phyloP scores from a whole-genome alignment of 2,888 invertebrate genomes.

The Amphipyra berbera region DNA sequence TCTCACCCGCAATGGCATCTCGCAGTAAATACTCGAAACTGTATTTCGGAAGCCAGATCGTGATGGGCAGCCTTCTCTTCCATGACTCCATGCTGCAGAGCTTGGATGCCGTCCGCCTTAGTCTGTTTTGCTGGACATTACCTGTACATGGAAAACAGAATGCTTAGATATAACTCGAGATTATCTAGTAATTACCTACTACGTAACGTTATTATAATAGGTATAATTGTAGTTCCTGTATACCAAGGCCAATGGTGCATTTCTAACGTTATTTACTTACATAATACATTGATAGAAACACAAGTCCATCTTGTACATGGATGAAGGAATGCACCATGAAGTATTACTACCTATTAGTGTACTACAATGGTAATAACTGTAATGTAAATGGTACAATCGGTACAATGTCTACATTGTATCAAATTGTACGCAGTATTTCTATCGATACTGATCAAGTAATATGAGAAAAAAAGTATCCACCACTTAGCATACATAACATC shows the following conservation, averaged over 20 bases:
- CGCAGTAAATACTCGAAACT: constrained; percentile 91
- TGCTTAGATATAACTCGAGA: not conserved
- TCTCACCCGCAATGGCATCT: constrained; percentile 94
- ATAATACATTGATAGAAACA: too few relatives aligned
- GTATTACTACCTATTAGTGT: too few relatives aligned
- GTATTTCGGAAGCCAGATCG: constrained; percentile 94
- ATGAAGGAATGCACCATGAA: too few relatives aligned
- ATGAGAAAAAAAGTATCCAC: constrained; percentile 2
- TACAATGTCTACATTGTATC: too few relatives aligned
- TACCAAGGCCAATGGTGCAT: constrained; percentile 5
- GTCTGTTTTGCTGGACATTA: constrained; percentile 59
- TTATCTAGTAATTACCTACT: not conserved
- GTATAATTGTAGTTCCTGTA: not conserved
- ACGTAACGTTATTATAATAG: not conserved
- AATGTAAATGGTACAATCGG: too few relatives aligned
- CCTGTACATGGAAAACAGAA: constrained; percentile 59
- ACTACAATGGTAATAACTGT: too few relatives aligned
- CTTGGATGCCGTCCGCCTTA: constrained; percentile 69
- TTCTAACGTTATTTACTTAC: constrained; percentile 2
- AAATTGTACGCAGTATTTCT: not conserved
- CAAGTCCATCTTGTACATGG: too few relatives aligned
- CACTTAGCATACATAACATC: too few relatives aligned
- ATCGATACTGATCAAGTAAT: not conserved
- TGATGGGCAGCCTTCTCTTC: constrained; percentile 91
- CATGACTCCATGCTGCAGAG: constrained; percentile 85